These are phyloP conservation scores for Anarrhichthys ocellatus DNA, from an alignment of 2,113 vertebrate species.

Conservation along the genomic window DNA sequence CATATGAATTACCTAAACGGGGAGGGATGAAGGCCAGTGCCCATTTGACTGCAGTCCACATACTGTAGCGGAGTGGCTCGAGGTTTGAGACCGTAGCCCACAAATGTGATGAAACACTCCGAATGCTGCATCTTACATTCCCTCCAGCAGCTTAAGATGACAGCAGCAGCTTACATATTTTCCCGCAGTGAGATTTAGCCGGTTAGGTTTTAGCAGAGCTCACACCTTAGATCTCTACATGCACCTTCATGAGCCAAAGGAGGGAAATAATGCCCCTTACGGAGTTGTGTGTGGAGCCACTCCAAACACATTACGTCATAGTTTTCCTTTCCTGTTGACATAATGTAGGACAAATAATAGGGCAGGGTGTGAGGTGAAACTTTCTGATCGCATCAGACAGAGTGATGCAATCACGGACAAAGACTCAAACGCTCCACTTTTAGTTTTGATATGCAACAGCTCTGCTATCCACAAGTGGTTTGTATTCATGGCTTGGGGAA, in stretches of 20 bases:
- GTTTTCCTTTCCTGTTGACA: conserved; percentile 71
- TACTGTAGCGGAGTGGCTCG: conserved; percentile 28
- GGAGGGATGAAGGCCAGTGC: conserved; percentile 17
- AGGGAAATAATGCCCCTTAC: conserved; percentile 64
- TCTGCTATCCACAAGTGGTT: not conserved
- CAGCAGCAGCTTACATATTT: not conserved
- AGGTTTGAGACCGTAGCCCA: conserved; percentile 36
- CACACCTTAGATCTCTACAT: conserved; percentile 6
- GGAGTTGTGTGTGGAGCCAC: conserved; percentile 41
- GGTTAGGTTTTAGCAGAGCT: not conserved
- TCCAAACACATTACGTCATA: conserved; percentile 72
- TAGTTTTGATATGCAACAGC: not conserved
- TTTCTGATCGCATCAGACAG: conserved; percentile 8
- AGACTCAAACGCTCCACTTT: not conserved
- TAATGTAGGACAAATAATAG: conserved; percentile 53
- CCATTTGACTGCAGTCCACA: conserved; percentile 41
- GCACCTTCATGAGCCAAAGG: conserved; percentile 34
- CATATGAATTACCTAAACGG: conserved; percentile 55
- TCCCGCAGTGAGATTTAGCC: not conserved
- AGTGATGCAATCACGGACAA: not conserved
- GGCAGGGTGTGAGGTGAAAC: conserved; percentile 36
- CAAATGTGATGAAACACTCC: conserved; percentile 46
- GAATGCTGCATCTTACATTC: conserved; percentile 15
- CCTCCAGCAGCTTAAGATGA: conserved; percentile 6
- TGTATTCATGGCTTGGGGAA: not conserved